Conservation (phyloP, 2,888 invertebrate genomes). For the Leucoma salicis region DNA sequence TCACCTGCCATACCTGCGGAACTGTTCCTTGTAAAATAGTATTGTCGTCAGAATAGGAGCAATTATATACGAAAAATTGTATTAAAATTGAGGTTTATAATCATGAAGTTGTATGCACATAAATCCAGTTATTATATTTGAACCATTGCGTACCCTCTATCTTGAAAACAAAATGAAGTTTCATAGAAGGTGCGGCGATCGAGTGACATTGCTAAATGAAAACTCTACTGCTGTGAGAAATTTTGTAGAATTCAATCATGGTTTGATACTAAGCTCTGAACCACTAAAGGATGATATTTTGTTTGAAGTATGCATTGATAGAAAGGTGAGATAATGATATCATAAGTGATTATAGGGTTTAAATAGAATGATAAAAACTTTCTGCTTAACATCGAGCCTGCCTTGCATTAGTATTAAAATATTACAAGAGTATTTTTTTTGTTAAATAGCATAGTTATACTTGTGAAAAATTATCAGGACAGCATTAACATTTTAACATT, state of each 20-base stretch:
- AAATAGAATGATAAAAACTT: not conserved
- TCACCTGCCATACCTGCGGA: not conserved
- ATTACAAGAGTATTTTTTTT: no score
- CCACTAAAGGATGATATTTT: conserved; percentile 90
- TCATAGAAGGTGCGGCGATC: conserved; percentile 91
- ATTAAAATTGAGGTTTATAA: conserved; percentile 27
- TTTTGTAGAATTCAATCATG: conserved; percentile 92
- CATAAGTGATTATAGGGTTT: not conserved
- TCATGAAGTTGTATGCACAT: conserved; percentile 26
- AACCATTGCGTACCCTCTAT: conserved; percentile 11
- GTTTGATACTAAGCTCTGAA: conserved; percentile 91
- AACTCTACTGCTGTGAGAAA: conserved; percentile 91
- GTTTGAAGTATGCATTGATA: conserved; percentile 93
- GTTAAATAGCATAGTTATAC: no score
- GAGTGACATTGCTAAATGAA: conserved; percentile 91
- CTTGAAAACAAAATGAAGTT: conserved; percentile 82
- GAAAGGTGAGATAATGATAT: conserved; percentile 85
- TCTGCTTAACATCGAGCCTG: no score
- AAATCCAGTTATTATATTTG: conserved; percentile 16
- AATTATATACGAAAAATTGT: no score
- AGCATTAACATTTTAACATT: no score
- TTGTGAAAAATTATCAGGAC: no score
- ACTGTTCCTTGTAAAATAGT: no score
- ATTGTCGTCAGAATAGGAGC: no score
- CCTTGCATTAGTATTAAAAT: no score